A percentile compares a stretch with the other conserved stretches of the same genome.
phyloP scores from a whole-genome alignment of 2,113 vertebrate genomes.

The Scophthalmus maximus region DNA sequence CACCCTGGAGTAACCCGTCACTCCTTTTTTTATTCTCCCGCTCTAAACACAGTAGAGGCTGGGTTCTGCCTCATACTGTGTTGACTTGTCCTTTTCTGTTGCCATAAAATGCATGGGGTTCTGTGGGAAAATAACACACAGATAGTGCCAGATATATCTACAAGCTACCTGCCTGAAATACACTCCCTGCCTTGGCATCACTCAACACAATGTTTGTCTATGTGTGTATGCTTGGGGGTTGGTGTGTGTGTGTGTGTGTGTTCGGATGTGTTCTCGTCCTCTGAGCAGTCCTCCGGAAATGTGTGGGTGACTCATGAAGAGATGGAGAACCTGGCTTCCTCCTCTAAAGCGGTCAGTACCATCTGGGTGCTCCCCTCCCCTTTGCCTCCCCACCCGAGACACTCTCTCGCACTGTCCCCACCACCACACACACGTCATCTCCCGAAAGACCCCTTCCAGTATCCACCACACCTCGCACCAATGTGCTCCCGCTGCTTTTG shows the following conservation, averaged over 20 bases:
- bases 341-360: conserved; percentile 94
- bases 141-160: conserved; percentile 57
- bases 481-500: conserved; percentile 8
- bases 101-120: conserved; percentile 57
- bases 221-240: conserved; percentile 32
- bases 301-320: conserved; percentile 99
- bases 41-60: conserved; percentile 23
- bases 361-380: conserved; percentile 77
- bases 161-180: conserved; percentile 70
- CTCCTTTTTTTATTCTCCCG: conserved; percentile 3
- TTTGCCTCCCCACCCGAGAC: conserved; percentile 54
- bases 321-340: conserved; percentile 96
- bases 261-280: conserved; percentile 63
- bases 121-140: conserved; percentile 45
- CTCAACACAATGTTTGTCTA: conserved; percentile 69
- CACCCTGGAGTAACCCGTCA: conserved; percentile 41
- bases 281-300: conserved; percentile 94
- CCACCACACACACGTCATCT: conserved; percentile 57
- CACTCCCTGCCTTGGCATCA: conserved; percentile 72
- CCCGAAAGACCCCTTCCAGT: conserved; percentile 37
- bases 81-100: conserved; percentile 38
- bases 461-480: conserved; percentile 30
- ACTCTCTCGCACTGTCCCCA: conserved; percentile 59
- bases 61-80: conserved; percentile 13
- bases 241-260: conserved; percentile 43